These are phyloP conservation scores for Eubucco bourcierii DNA, from an alignment of 2,113 vertebrate species.

Conservation along the genomic window DNA sequence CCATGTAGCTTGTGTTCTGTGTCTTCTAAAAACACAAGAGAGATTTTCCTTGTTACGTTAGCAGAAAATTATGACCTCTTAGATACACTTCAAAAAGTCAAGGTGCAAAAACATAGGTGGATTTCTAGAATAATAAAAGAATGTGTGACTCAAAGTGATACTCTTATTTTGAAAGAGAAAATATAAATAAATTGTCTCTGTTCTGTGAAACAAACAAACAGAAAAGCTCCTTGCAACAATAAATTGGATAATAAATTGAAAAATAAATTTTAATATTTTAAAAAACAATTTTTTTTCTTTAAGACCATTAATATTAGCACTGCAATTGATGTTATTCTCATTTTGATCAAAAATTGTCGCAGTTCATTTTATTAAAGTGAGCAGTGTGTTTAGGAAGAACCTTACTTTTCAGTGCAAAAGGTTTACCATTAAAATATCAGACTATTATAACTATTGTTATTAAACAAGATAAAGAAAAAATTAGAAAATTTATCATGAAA, in stretches of 20 bases:
- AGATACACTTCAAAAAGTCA: not conserved
- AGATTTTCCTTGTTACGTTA: not conserved
- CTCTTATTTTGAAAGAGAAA: not conserved
- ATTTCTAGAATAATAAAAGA: not conserved
- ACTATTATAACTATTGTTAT: not conserved
- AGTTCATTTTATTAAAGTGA: not conserved
- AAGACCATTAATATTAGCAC: not conserved
- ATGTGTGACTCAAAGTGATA: not conserved
- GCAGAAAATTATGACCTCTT: not conserved
- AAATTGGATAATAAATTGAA: not conserved
- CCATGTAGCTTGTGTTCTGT: not conserved
- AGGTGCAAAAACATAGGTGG: not conserved
- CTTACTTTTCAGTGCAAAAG: not conserved
- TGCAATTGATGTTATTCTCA: not conserved
- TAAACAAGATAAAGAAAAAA: not conserved
- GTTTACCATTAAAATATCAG: not conserved
- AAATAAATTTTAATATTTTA: not conserved
- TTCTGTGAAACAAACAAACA: not conserved
- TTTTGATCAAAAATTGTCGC: not conserved
- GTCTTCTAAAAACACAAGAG: not conserved
- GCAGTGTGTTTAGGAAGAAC: not conserved
- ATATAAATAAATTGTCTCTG: not conserved
- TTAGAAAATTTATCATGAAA: not conserved
- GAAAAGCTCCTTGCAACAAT: not conserved
- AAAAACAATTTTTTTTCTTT: no score